phyloP scores from a whole-genome alignment of 2,113 vertebrate genomes.

The Hymenochirus boettgeri region DNA sequence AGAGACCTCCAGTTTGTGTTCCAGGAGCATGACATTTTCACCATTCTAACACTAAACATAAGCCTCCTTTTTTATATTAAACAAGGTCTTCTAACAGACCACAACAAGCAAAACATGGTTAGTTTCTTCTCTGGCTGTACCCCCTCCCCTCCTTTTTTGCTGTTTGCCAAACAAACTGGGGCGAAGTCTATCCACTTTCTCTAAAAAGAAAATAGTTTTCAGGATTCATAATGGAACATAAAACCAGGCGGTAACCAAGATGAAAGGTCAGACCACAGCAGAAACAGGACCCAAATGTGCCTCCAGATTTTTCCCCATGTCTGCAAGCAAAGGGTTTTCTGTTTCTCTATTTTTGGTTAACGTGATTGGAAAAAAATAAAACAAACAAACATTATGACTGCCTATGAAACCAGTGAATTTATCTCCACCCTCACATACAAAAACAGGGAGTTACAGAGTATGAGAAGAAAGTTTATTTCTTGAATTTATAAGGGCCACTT shows the following conservation, averaged over 20 bases:
- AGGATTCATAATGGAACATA: slow-evolving; percentile 39
- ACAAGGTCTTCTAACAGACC: slow-evolving; percentile 25
- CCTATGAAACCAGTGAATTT: slow-evolving; percentile 1
- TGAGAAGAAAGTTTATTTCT: slow-evolving; percentile 4
- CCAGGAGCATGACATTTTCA: slow-evolving; percentile 14
- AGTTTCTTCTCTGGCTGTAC: background rate
- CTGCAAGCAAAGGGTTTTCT: slow-evolving; percentile 28
- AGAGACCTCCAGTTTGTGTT: slow-evolving; percentile 8
- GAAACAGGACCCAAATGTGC: slow-evolving; percentile 35
- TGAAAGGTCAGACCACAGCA: slow-evolving; percentile 37
- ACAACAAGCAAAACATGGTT: slow-evolving; percentile 10
- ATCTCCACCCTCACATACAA: background rate
- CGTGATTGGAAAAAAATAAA: slow-evolving; percentile 28
- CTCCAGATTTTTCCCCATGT: slow-evolving; percentile 32
- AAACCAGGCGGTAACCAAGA: slow-evolving; percentile 23
- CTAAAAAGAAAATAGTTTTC: slow-evolving; percentile 36
- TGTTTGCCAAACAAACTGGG: slow-evolving; percentile 32
- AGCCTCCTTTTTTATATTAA: slow-evolving; percentile 20
- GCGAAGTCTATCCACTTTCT: slow-evolving; percentile 29
- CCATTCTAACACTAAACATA: slow-evolving; percentile 25
- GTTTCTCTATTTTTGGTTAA: slow-evolving; percentile 21
- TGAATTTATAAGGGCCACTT: slow-evolving; percentile 6
- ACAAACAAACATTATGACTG: slow-evolving; percentile 24
- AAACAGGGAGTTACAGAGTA: slow-evolving; percentile 20
- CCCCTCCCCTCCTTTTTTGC: slow-evolving; percentile 9